phyloP scores from a whole-genome alignment of 2,888 invertebrate species.

The Therioaphis trifolii region DNA sequence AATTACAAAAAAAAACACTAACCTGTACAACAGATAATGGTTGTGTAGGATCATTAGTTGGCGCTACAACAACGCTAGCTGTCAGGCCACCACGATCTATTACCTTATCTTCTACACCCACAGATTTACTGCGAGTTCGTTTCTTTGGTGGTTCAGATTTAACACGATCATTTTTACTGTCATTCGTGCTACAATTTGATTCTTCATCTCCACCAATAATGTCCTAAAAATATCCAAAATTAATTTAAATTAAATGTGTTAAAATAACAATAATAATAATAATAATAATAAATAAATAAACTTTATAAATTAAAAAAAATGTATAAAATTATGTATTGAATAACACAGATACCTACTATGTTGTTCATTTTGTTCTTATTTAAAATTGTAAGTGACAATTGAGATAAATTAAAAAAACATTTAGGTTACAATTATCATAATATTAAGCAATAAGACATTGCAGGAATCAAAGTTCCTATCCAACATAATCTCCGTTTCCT shows the following conservation, averaged over 20 bases:
- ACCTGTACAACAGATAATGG: conserved; percentile 66
- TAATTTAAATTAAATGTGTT: background rate
- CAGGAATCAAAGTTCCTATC: no score
- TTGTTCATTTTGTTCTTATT: no score
- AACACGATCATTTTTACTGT: conserved; percentile 56
- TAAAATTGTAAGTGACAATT: no score
- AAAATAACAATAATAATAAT: no score
- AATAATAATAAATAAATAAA: no score
- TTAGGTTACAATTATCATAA: no score
- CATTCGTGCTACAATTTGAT: conserved; percentile 59
- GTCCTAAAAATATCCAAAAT: conserved; percentile 41
- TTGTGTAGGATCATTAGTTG: conserved; percentile 63
- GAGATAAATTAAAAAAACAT: no score
- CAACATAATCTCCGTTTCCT: no score
- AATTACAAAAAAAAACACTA: conserved; percentile 19
- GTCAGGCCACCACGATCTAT: conserved; percentile 54
- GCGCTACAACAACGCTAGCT: conserved; percentile 56
- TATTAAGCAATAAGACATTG: no score
- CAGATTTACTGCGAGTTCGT: conserved; percentile 58
- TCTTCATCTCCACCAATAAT: conserved; percentile 57
- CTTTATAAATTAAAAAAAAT: no score
- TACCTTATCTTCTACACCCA: conserved; percentile 50
- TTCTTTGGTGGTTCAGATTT: conserved; percentile 55
- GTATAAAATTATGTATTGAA: no score
- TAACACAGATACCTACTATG: no score